phyloP scores from a whole-genome alignment of 2,888 invertebrate genomes.

The Scrobipalpa costella region DNA sequence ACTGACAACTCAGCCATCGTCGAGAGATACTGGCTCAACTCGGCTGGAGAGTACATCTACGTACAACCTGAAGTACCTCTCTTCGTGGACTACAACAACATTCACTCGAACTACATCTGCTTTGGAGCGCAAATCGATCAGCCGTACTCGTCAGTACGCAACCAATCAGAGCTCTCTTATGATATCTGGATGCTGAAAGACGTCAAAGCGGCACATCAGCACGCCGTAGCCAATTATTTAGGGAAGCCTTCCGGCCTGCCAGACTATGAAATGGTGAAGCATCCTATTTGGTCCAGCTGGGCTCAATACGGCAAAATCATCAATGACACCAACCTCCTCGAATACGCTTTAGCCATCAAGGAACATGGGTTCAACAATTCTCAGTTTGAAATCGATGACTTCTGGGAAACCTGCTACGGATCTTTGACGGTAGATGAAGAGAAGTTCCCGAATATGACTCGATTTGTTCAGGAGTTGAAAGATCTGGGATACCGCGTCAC shows the following conservation, averaged over 20 bases:
- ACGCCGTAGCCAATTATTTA: constrained; percentile 82
- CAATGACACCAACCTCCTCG: constrained; percentile 80
- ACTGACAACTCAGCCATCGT: constrained; percentile 78
- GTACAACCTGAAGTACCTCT: constrained; percentile 84
- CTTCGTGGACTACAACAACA: constrained; percentile 85
- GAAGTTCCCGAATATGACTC: constrained; percentile 86
- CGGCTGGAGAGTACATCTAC: constrained; percentile 84
- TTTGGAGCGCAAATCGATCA: constrained; percentile 78
- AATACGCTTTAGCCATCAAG: constrained; percentile 85
- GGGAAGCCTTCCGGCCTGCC: constrained; percentile 84
- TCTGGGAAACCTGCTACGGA: constrained; percentile 93
- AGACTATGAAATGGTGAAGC: constrained; percentile 84
- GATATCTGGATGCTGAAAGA: constrained; percentile 82
- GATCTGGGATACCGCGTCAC: constrained; percentile 86
- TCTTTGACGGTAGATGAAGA: constrained; percentile 85
- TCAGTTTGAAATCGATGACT: constrained; percentile 92
- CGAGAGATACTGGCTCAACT: constrained; percentile 88
- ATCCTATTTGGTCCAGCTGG: constrained; percentile 96
- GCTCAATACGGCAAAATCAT: constrained; percentile 85
- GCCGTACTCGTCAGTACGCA: constrained; percentile 75
- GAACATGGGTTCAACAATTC: constrained; percentile 84
- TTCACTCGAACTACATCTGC: constrained; percentile 77
- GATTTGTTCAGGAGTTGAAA: constrained; percentile 82
- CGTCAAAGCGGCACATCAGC: constrained; percentile 82
- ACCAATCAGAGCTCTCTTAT: constrained; percentile 76